phyloP scores from a whole-genome alignment of 2,113 vertebrate genomes.

The Trinectes maculatus region DNA sequence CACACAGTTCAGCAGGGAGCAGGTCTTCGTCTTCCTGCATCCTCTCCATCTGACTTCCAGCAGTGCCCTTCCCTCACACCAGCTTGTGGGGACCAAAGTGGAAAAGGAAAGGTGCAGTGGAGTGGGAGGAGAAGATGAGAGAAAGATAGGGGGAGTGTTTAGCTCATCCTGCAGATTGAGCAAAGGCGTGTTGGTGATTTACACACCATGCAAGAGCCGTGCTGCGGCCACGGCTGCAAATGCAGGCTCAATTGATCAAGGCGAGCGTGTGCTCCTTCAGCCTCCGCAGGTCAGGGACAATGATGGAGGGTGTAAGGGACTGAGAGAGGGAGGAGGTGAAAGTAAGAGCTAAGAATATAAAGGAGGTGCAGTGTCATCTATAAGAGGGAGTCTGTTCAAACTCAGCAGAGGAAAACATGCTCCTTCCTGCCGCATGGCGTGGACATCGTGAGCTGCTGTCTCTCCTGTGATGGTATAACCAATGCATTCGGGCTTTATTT shows the following conservation, averaged over 20 bases:
- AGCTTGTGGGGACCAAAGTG: slow-evolving; percentile 34
- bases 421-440: slow-evolving; percentile 2
- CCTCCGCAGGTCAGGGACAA: slow-evolving; percentile 33
- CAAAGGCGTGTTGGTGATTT: slow-evolving; percentile 53
- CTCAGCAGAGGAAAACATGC: slow-evolving; percentile 9
- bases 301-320: slow-evolving; percentile 32
- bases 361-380: slow-evolving; percentile 9
- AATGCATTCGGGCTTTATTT: slow-evolving; percentile 31
- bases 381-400: slow-evolving; percentile 2
- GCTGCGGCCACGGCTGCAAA: slow-evolving; percentile 17
- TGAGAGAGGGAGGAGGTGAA: slow-evolving; percentile 22
- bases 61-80: slow-evolving; percentile 39
- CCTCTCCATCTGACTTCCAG: neutral
- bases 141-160: slow-evolving; percentile 19
- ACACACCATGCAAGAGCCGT: slow-evolving; percentile 30
- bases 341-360: slow-evolving; percentile 5
- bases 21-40: slow-evolving; percentile 37
- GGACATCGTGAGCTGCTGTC: slow-evolving; percentile 11
- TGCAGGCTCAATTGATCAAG: slow-evolving; percentile 42
- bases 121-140: slow-evolving; percentile 33
- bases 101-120: slow-evolving; percentile 18
- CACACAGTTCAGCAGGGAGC: slow-evolving; percentile 48
- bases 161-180: slow-evolving; percentile 38
- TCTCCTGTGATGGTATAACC: neutral
- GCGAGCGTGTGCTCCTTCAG: slow-evolving; percentile 47